These are phyloP conservation scores for Megamerina dolium DNA, from an alignment of 2,888 invertebrate species.

Conservation along the genomic window DNA sequence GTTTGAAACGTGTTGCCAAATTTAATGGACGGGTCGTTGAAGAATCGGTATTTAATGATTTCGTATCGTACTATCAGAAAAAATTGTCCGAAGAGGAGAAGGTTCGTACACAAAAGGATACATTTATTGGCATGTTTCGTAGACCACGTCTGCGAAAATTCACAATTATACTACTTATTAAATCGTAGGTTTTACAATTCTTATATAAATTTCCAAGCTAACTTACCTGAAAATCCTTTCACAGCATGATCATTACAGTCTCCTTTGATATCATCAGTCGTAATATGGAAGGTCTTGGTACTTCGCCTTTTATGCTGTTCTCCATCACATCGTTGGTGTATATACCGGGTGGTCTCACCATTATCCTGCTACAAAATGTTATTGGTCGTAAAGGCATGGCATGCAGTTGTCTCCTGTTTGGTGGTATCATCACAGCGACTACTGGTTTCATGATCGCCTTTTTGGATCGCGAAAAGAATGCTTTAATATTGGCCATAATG, in stretches of 20 bases:
- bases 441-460: slow-evolving; percentile 50
- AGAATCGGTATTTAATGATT: slow-evolving; percentile 47
- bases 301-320: slow-evolving; percentile 54
- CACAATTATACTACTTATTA: slow-evolving; percentile 53
- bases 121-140: slow-evolving; percentile 52
- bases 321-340: slow-evolving; percentile 53
- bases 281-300: slow-evolving; percentile 54
- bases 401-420: slow-evolving; percentile 51
- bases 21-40: slow-evolving; percentile 51
- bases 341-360: slow-evolving; percentile 50
- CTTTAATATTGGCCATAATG: slow-evolving; percentile 47
- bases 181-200: slow-evolving; percentile 52
- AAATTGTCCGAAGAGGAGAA: slow-evolving; percentile 27
- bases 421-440: slow-evolving; percentile 51
- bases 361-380: slow-evolving; percentile 42
- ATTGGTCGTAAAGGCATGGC: slow-evolving; percentile 54
- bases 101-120: slow-evolving; percentile 24
- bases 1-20: slow-evolving; percentile 53
- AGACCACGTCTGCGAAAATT: slow-evolving; percentile 54
- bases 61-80: slow-evolving; percentile 40
- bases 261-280: slow-evolving; percentile 56
- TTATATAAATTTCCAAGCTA: not conserved
- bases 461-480: slow-evolving; percentile 38
- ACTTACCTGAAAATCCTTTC: not conserved
- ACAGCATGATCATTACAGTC: slow-evolving; percentile 55